These are phyloP conservation scores for Dysmachus trigonus DNA, from an alignment of 2,888 invertebrate genomes.

Conservation along the genomic window DNA sequence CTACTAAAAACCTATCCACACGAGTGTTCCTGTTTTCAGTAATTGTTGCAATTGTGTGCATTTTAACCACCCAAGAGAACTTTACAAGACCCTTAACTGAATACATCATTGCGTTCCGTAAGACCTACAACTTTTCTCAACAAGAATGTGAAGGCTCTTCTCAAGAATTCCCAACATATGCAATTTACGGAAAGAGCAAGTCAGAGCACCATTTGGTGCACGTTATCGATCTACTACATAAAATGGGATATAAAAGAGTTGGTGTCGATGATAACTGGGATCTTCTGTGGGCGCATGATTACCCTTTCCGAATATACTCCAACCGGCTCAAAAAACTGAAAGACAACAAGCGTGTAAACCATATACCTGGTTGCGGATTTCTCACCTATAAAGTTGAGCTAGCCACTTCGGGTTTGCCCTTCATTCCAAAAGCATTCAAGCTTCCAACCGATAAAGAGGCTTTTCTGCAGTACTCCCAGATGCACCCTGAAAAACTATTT, in stretches of 20 bases:
- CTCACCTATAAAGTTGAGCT: constrained; percentile 92
- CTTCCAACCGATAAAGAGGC: constrained; percentile 79
- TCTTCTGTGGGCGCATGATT: constrained; percentile 93
- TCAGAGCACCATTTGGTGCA: constrained; percentile 73
- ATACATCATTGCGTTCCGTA: not conserved
- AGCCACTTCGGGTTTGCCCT: constrained; percentile 79
- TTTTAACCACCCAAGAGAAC: not conserved
- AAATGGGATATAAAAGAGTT: constrained; percentile 76
- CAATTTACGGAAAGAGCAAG: constrained; percentile 69
- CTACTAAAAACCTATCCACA: not conserved
- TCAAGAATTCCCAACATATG: constrained; percentile 64
- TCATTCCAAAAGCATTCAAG: constrained; percentile 88
- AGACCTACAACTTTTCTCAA: not conserved
- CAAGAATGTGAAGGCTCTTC: not conserved
- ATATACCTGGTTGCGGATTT: constrained; percentile 93
- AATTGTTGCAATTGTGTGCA: not conserved
- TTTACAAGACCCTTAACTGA: not conserved
- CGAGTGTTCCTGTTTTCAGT: not conserved
- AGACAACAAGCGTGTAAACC: constrained; percentile 84
- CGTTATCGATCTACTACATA: constrained; percentile 79
- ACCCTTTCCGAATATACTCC: constrained; percentile 73
- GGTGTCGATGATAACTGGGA: constrained; percentile 76
- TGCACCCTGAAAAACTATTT: constrained; percentile 78
- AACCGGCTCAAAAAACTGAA: constrained; percentile 69
- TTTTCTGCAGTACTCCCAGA: constrained; percentile 73